Conservation (phyloP, 30 jellyfish, hydroid and myxozoan species). For the Mastigias papua region DNA sequence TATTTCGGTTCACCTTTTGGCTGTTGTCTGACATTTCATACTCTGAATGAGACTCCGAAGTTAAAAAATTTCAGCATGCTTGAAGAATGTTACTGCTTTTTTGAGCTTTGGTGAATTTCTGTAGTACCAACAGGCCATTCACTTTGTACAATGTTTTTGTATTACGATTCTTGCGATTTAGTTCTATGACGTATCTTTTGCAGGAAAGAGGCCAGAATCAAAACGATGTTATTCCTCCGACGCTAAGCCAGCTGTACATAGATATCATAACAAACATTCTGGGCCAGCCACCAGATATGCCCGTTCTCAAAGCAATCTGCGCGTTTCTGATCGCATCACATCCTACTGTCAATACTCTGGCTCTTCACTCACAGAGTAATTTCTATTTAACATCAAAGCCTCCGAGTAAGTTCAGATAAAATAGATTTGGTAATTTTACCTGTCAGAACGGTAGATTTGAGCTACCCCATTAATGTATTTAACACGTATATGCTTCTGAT, state of each 20-base stretch:
- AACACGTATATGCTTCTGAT: too few relatives aligned
- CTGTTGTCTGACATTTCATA: too few relatives aligned
- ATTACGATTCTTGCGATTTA: neutral
- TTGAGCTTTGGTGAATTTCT: too few relatives aligned
- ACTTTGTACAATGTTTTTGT: constrained; percentile 1
- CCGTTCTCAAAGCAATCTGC: constrained; percentile 88
- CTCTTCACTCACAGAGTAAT: constrained; percentile 82
- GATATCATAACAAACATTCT: constrained; percentile 65
- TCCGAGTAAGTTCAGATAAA: constrained; percentile 44
- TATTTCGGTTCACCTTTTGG: too few relatives aligned
- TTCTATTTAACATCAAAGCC: constrained; percentile 82
- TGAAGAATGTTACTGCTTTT: too few relatives aligned
- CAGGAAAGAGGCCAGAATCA: constrained; percentile 94
- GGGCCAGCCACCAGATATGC: constrained; percentile 95
- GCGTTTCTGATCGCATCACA: constrained; percentile 90
- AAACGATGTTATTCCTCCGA: constrained; percentile 60
- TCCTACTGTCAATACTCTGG: constrained; percentile 92
- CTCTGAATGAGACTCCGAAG: too few relatives aligned
- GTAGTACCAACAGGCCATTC: too few relatives aligned
- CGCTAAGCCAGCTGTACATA: constrained; percentile 83
- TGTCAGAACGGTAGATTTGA: too few relatives aligned
- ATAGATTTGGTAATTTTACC: too few relatives aligned
- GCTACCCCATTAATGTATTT: too few relatives aligned
- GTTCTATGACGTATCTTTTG: neutral
- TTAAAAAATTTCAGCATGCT: too few relatives aligned